phyloP scores from a whole-genome alignment of 1,140 invertebrate genomes.

The Muscidifurax raptorellus region DNA sequence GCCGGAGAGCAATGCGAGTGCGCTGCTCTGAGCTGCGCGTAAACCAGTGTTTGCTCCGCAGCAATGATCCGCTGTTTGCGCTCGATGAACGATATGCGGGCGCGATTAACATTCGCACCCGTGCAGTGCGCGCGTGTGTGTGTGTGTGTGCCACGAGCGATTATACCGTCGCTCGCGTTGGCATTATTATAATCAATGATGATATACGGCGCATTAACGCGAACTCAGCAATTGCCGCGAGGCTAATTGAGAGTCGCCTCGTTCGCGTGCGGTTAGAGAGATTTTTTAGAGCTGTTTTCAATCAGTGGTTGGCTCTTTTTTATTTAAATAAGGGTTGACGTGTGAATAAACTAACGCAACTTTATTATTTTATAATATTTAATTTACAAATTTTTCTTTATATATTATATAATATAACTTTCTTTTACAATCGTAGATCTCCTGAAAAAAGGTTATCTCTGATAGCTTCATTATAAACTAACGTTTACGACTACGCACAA shows the following conservation, averaged over 20 bases:
- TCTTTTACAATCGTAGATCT: conserved; percentile 28
- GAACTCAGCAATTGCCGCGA: too few relatives aligned
- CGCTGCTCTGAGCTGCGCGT: not conserved
- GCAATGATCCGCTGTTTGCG: not conserved
- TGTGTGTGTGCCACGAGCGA: too few relatives aligned
- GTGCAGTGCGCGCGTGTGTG: too few relatives aligned
- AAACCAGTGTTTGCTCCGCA: not conserved
- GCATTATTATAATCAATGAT: too few relatives aligned
- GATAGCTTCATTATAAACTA: conserved; percentile 10
- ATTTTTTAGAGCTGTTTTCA: too few relatives aligned
- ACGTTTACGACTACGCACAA: not conserved
- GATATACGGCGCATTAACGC: too few relatives aligned
- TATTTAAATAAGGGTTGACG: not conserved
- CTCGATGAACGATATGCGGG: not conserved
- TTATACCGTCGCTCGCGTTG: too few relatives aligned
- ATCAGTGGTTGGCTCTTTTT: too few relatives aligned
- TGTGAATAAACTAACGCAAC: conserved; percentile 14
- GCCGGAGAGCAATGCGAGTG: not conserved
- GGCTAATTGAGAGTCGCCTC: too few relatives aligned
- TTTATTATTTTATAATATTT: conserved; percentile 33
- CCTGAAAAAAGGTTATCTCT: conserved; percentile 9
- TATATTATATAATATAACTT: conserved; percentile 33
- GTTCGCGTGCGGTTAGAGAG: too few relatives aligned
- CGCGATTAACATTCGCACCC: not conserved
- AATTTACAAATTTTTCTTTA: conserved; percentile 50